Base-by-base conservation (phyloP, 1,140 invertebrate species). In the Drosophila azteca region DNA sequence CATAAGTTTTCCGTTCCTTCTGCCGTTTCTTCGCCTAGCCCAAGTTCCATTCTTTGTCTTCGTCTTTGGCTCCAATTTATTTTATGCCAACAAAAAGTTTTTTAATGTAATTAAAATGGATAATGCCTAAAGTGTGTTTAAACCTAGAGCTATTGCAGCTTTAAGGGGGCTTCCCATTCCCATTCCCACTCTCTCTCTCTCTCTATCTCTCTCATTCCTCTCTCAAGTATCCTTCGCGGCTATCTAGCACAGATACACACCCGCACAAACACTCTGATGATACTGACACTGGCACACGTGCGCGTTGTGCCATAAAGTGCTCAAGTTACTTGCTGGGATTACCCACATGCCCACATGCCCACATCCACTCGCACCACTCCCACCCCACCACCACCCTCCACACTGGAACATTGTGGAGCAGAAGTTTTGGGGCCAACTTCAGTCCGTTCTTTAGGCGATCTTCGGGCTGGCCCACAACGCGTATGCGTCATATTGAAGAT, bases 101-200 rank as follows among this genome's bases (percentile, higher is more conserved):
- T 85, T 76, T 82, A 85, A 85, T 87, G 82, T 87, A 85, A 85
- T 85, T 85, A 85, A 85, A 85, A 75, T 58, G 82, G 78, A 77
- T 78, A 87, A 87, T 64, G 82, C 65, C 74, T 61, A 68, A 82
- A 87, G 77, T 65, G 82, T 85, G 78, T 85, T 85, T 87, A 81
- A 85, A 77, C 44, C 53, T 61, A 15, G 61, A 69, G 67, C 26
- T 44, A 69, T 58, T 44, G 49, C 49, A 67, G 72, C 72, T 76
- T 85, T 84, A 84, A 84, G 54, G 65, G 69, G 58, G 57, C 65
- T 51, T 24, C 45, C 39, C 50, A 35, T 20, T 24, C 9, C 4
- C 31, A 35, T 3, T 24, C 24, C 3, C 3, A 26, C 13, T 7
- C 35, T 29, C n/a, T 15, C 24, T 3, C 1, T 20, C 31, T 4